Percentiles rank a stretch among this genome's conserved stretches.
phyloP scores from a whole-genome alignment of 2,888 invertebrate genomes.

The Mylabris sibirica region DNA sequence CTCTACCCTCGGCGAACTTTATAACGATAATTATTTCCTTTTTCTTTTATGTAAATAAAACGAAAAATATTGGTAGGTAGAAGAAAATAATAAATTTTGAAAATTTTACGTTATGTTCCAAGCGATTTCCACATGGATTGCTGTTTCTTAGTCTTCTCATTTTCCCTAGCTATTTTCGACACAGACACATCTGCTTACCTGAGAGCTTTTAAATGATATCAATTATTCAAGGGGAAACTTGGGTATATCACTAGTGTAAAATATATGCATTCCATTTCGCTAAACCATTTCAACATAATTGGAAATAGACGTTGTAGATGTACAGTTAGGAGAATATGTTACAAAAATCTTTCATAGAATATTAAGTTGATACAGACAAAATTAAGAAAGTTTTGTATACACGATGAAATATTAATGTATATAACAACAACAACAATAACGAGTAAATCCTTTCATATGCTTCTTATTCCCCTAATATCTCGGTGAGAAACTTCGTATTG shows the following conservation, averaged over 20 bases:
- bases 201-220: constrained; percentile 47
- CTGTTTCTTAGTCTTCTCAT: constrained; percentile 10
- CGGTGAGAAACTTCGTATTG: not conserved
- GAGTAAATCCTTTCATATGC: not conserved
- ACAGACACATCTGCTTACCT: constrained; percentile 38
- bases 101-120: not conserved
- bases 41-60: not conserved
- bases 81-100: not conserved
- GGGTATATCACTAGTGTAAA: constrained; percentile 73
- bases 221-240: constrained; percentile 44
- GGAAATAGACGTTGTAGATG: not conserved
- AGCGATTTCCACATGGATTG: constrained; percentile 18
- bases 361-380: not conserved
- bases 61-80: not conserved
- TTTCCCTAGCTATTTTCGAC: constrained; percentile 11
- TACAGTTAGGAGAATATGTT: not conserved
- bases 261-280: not conserved
- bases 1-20: not conserved
- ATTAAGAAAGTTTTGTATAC: not conserved
- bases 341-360: not conserved
- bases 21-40: not conserved
- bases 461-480: not conserved
- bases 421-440: not conserved
- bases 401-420: not conserved
- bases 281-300: not conserved